A percentile compares a stretch with the other conserved stretches of the same genome.
Conservation (phyloP, 2,113 vertebrate genomes). For the Dasyprocta punctata region DNA sequence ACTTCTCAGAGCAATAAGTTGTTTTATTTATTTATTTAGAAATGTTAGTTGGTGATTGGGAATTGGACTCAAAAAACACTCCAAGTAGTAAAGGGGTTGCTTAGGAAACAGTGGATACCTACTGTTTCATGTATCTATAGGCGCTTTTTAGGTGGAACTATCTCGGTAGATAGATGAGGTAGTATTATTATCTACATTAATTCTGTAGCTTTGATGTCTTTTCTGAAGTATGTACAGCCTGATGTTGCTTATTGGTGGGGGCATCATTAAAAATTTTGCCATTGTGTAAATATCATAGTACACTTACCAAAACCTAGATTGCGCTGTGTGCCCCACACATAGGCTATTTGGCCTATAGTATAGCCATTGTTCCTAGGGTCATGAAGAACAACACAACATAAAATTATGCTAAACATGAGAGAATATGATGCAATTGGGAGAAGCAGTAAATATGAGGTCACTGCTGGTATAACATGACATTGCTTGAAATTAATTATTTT, state of each 20-base stretch:
- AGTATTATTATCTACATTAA: neutral
- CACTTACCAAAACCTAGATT: neutral
- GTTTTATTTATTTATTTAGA: neutral
- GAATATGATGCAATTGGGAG: neutral
- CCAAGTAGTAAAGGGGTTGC: neutral
- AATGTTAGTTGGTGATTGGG: neutral
- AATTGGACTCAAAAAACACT: neutral
- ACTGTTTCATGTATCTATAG: neutral
- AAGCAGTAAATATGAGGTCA: neutral
- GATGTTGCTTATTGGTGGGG: neutral
- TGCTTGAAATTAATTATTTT: neutral
- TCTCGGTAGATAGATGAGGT: neutral
- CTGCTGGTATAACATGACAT: neutral
- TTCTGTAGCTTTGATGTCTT: conserved; percentile 20
- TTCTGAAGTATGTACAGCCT: neutral
- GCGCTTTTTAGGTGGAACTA: neutral
- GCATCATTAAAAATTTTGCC: neutral
- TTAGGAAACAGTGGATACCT: neutral
- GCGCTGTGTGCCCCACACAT: neutral
- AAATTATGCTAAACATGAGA: neutral
- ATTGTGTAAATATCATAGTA: neutral
- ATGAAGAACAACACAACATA: neutral
- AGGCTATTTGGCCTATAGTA: neutral
- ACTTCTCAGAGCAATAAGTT: neutral
- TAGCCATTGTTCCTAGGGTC: neutral